Evolutionary conservation across 2,888 invertebrate genomes (phyloP).

Genomic region (Meiosimyza platycephala): DNA sequence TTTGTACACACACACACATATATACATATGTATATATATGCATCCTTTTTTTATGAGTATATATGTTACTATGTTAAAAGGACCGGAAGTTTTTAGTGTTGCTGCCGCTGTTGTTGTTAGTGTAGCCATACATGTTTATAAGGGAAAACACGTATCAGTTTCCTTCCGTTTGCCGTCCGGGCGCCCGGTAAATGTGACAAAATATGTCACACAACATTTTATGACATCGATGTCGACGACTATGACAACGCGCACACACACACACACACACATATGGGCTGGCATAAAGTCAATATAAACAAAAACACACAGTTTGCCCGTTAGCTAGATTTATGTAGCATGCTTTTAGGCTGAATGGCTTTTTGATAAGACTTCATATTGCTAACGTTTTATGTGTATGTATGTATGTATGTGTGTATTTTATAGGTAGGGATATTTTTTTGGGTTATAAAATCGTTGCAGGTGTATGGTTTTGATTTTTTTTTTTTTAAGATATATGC

Average conservation of each 20-base stretch:
- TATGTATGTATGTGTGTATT: neutral
- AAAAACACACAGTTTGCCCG: slow-evolving; percentile 13
- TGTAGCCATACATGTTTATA: neutral
- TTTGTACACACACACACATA: neutral
- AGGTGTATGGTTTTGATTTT: too few relatives aligned
- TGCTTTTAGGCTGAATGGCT: slow-evolving; percentile 22
- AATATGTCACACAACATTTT: slow-evolving; percentile 30
- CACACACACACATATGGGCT: slow-evolving; percentile 12
- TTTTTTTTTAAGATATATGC: too few relatives aligned
- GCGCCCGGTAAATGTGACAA: slow-evolving; percentile 22
- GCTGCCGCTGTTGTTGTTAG: neutral
- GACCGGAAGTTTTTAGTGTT: slow-evolving; percentile 31
- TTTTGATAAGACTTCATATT: slow-evolving; percentile 24
- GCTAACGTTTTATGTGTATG: neutral
- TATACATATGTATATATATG: slow-evolving; percentile 24
- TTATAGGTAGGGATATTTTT: too few relatives aligned
- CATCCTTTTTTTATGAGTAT: neutral
- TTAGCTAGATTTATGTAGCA: neutral
- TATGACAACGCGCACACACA: slow-evolving; percentile 7
- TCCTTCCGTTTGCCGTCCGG: slow-evolving; percentile 22
- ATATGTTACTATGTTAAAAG: neutral
- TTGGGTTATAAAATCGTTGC: too few relatives aligned
- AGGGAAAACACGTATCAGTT: slow-evolving; percentile 26
- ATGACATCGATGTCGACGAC: slow-evolving; percentile 17
- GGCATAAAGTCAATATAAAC: neutral